Conservation (phyloP, 1,140 invertebrate species). For the Cecropterus lyciades region DNA sequence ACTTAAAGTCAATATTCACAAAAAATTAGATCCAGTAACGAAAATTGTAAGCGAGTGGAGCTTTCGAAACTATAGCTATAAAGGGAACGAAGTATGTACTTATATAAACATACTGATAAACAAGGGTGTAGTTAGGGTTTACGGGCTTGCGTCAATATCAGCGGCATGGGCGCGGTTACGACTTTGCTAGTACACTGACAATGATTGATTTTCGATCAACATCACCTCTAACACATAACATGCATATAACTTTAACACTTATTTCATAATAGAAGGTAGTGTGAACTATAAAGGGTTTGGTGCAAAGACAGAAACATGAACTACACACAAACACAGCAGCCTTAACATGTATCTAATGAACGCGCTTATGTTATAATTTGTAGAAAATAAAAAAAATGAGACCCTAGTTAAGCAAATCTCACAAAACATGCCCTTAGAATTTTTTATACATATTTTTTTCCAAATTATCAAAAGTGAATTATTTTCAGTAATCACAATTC, state of each 20-base stretch:
- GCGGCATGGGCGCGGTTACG: slow-evolving; percentile 42
- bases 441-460: too few species aligned
- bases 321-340: not conserved
- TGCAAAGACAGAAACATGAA: not conserved
- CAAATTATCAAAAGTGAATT: too few species aligned
- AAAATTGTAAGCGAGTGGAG: not conserved
- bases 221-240: slow-evolving; percentile 7
- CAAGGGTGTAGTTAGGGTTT: slow-evolving; percentile 49
- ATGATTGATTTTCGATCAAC: slow-evolving; percentile 5
- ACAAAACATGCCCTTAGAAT: not conserved
- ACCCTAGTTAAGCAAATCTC: not conserved
- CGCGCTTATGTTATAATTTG: not conserved
- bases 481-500: too few species aligned
- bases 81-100: slow-evolving; percentile 42
- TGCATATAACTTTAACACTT: not conserved
- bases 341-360: not conserved
- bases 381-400: not conserved
- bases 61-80: slow-evolving; percentile 28
- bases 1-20: not conserved
- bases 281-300: not conserved
- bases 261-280: too few species aligned
- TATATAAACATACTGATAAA: slow-evolving; percentile 44
- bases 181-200: slow-evolving; percentile 4
- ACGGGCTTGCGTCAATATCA: slow-evolving; percentile 47
- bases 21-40: not conserved